Conservation (phyloP, 2,888 invertebrate genomes). For the Drosophila nigritarsus region DNA sequence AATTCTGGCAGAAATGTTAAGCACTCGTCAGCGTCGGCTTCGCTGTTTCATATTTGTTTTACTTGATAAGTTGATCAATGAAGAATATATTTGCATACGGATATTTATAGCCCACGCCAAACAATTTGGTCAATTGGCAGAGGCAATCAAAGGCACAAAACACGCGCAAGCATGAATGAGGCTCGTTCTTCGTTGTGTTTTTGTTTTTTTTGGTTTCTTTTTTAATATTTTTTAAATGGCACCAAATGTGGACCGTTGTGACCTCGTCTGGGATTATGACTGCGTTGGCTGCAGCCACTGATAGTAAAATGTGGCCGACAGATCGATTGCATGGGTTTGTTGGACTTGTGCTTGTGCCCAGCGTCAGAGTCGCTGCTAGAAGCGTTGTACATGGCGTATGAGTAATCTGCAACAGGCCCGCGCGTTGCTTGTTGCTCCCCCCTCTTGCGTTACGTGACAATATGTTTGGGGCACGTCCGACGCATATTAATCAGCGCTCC, state of each 20-base stretch:
- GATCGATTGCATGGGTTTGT: conserved; percentile 54
- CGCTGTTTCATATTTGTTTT: conserved; percentile 2
- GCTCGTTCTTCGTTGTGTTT: conserved; percentile 16
- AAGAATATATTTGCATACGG: conserved; percentile 56
- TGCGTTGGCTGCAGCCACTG: conserved; percentile 53
- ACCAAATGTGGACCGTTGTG: conserved; percentile 41
- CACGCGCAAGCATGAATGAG: conserved; percentile 34
- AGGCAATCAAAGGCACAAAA: conserved; percentile 63
- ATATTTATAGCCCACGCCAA: conserved; percentile 62
- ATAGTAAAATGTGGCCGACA: conserved; percentile 26
- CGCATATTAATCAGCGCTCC: conserved; percentile 61
- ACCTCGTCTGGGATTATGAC: conserved; percentile 56
- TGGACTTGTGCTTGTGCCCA: neutral
- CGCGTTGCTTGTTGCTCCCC: neutral
- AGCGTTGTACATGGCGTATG: conserved; percentile 49
- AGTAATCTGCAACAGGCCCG: conserved; percentile 37
- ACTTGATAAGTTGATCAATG: conserved; percentile 59
- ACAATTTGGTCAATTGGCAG: conserved; percentile 62
- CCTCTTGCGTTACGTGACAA: conserved; percentile 66
- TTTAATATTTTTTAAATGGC: conserved; percentile 33
- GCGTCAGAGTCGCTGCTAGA: neutral
- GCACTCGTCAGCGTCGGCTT: neutral
- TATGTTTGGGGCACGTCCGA: conserved; percentile 65
- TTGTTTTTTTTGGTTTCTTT: conserved; percentile 4
- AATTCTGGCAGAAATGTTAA: conserved; percentile 12